Conservation (phyloP, 2,113 vertebrate genomes). For the Electrona antarctica region DNA sequence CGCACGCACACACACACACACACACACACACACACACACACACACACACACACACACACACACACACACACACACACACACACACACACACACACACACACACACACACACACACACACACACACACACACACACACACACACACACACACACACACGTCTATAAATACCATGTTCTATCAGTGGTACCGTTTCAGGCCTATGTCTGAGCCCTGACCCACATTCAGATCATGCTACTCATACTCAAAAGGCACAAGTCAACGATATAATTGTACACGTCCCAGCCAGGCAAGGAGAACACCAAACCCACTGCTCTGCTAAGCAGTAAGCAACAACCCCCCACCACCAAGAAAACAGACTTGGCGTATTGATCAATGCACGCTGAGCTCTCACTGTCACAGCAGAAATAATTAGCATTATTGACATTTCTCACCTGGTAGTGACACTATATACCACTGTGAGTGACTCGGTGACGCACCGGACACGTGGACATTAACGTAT, state of each 20-base stretch:
- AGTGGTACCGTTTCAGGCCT: slow-evolving; percentile 48
- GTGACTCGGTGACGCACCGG: not conserved
- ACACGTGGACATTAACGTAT: not conserved
- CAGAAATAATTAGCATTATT: slow-evolving; percentile 7
- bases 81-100: slow-evolving; percentile 4
- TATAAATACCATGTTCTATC: slow-evolving; percentile 73
- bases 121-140: not conserved
- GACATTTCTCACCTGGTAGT: not conserved
- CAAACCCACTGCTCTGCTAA: slow-evolving; percentile 2
- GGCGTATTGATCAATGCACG: not conserved
- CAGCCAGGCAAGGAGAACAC: slow-evolving; percentile 1
- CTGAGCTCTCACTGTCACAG: not conserved
- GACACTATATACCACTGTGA: not conserved
- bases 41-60: not conserved
- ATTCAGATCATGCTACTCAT: slow-evolving; percentile 49
- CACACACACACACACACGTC: slow-evolving; percentile 29
- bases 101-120: not conserved
- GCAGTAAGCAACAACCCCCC: too few species aligned
- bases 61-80: not conserved
- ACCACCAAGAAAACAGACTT: not conserved
- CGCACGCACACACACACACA: not conserved
- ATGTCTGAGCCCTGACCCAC: slow-evolving; percentile 62
- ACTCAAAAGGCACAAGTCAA: slow-evolving; percentile 11
- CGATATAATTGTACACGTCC: not conserved
- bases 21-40: not conserved